Evolutionary conservation across 2,797 vertebrate species (phyloP).

Genomic region (Syngnathus acus): DNA sequence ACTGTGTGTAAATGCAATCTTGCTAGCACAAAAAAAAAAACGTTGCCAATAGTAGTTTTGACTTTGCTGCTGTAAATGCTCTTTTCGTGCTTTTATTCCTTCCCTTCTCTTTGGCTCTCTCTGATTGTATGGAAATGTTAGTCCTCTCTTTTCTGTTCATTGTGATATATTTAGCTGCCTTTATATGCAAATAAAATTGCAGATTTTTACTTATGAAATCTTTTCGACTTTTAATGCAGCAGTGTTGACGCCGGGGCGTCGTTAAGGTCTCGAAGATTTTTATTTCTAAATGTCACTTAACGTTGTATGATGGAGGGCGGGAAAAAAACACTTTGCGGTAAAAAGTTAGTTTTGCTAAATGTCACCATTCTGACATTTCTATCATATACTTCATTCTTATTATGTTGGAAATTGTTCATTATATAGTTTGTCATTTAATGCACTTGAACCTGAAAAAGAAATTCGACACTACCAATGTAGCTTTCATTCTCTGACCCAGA

Average conservation of each 20-base stretch:
- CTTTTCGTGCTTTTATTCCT: constrained; percentile 63
- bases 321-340: background rate
- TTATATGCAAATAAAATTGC: constrained; percentile 99
- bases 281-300: background rate
- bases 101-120: constrained; percentile 49
- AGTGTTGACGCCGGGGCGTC: background rate
- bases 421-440: background rate
- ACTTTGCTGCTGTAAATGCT: constrained; percentile 89
- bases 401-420: background rate
- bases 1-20: constrained; percentile 99
- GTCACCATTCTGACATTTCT: background rate
- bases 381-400: background rate
- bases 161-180: constrained; percentile 99
- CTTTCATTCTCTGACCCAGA: background rate
- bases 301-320: background rate
- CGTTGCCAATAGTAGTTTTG: constrained; percentile 88
- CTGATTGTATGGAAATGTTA: constrained; percentile 87
- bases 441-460: background rate
- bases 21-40: constrained; percentile 87
- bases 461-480: background rate
- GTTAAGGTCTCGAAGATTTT: background rate
- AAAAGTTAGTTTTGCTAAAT: background rate
- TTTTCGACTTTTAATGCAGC: constrained; percentile 9
- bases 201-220: constrained; percentile 86
- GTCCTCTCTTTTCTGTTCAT: constrained; percentile 89